These are phyloP conservation scores for Halesus radiatus DNA, from an alignment of 1,140 invertebrate genomes.

Conservation along the genomic window DNA sequence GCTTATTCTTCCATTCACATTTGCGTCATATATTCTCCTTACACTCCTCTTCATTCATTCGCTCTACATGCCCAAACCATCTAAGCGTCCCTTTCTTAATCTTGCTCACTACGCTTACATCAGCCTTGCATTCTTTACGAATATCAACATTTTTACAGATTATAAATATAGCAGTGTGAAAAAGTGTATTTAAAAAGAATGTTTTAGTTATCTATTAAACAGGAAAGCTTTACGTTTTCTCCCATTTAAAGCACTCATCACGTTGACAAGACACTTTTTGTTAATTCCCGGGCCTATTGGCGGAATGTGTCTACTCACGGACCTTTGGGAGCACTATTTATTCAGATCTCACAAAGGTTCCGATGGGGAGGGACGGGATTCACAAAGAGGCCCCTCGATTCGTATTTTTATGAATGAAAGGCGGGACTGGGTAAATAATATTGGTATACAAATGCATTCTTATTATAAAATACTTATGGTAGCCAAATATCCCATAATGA, in stretches of 20 bases:
- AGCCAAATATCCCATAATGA: too few species aligned
- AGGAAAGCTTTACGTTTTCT: background rate
- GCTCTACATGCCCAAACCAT: too few species aligned
- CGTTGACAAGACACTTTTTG: background rate
- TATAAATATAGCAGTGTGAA: too few species aligned
- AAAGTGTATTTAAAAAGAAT: too few species aligned
- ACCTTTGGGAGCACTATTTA: background rate
- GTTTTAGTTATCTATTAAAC: too few species aligned
- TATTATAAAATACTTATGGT: background rate
- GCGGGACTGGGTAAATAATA: background rate
- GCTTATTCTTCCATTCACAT: too few species aligned
- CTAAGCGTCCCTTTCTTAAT: too few species aligned
- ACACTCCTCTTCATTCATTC: too few species aligned
- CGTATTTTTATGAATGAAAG: background rate
- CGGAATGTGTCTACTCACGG: slow-evolving; percentile 1
- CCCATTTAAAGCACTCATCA: background rate
- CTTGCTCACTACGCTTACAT: too few species aligned
- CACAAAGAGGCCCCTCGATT: background rate
- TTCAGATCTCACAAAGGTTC: slow-evolving; percentile 9
- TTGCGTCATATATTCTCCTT: too few species aligned
- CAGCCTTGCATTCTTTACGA: too few species aligned
- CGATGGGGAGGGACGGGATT: background rate
- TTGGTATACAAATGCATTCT: background rate
- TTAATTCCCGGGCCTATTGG: background rate
- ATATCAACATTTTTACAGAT: too few species aligned